Percentiles rank a stretch among this genome's conserved stretches.
These are phyloP conservation scores for Tetrapedia diversipes DNA, from an alignment of 2,888 invertebrate genomes.

Conservation along the genomic window DNA sequence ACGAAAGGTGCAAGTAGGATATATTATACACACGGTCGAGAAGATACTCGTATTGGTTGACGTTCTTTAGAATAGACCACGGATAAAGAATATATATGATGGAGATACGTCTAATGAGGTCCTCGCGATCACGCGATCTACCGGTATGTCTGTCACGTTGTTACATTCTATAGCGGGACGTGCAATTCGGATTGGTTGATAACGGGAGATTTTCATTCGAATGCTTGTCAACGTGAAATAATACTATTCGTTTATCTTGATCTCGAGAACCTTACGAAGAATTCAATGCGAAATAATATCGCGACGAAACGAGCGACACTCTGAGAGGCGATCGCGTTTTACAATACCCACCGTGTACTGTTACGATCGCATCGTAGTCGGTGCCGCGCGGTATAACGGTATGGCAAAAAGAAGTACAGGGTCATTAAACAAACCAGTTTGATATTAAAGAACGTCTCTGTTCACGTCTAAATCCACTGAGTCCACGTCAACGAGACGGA, in stretches of 20 bases:
- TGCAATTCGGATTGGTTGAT: neutral
- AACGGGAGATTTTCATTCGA: constrained; percentile 3
- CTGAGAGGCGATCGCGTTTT: constrained; percentile 9
- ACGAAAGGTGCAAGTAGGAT: neutral
- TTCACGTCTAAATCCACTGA: constrained; percentile 39
- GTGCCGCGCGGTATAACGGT: constrained; percentile 39
- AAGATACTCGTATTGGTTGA: neutral
- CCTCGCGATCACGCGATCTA: constrained; percentile 1
- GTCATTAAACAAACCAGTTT: constrained; percentile 58
- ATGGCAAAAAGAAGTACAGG: constrained; percentile 28
- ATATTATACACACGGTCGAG: too few species aligned
- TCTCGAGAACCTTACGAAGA: too few species aligned
- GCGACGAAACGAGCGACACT: neutral
- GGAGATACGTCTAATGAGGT: constrained; percentile 6
- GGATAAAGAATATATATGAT: neutral
- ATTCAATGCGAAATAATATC: too few species aligned
- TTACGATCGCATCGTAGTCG: constrained; percentile 24
- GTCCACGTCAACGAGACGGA: constrained; percentile 10
- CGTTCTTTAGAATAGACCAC: neutral
- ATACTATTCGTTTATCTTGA: neutral
- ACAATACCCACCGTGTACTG: constrained; percentile 27
- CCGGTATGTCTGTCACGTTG: constrained; percentile 13
- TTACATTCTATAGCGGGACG: too few species aligned
- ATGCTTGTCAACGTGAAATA: constrained; percentile 8
- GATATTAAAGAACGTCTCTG: constrained; percentile 36